A percentile compares a stretch with the other conserved stretches of the same genome.
Conservation (phyloP, 2,113 vertebrate species). For the Gopherus evgoodei region DNA sequence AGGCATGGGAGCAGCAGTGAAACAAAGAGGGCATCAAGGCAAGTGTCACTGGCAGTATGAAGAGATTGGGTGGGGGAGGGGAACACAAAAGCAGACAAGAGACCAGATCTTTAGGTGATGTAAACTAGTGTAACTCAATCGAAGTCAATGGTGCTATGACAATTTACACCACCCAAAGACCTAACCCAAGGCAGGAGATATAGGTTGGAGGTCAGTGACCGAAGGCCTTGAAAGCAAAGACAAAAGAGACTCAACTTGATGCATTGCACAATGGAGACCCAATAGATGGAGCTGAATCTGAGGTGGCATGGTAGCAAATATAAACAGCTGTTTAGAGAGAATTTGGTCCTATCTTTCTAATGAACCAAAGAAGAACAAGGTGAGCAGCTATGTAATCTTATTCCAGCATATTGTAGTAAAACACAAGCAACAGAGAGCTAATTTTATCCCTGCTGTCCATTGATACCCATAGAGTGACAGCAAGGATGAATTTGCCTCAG, state of each 20-base stretch:
- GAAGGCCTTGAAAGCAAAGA: neutral
- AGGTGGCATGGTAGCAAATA: neutral
- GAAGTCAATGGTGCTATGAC: neutral
- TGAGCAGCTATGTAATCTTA: neutral
- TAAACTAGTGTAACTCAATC: neutral
- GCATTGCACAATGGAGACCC: neutral
- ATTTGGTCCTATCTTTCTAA: neutral
- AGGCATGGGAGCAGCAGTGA: neutral
- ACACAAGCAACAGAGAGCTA: neutral
- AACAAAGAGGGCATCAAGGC: neutral
- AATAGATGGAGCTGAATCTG: neutral
- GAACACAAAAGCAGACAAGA: neutral
- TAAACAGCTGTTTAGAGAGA: neutral
- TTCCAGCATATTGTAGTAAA: neutral
- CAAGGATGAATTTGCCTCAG: neutral
- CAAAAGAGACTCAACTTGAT: neutral
- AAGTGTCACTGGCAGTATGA: accelerated
- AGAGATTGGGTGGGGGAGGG: neutral
- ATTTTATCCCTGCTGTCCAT: accelerated
- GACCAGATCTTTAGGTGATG: neutral
- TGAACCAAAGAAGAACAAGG: neutral
- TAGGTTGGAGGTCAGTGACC: neutral
- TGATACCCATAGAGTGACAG: accelerated
- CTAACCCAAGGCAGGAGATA: neutral
- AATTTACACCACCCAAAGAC: neutral